A percentile compares a stretch with the other conserved stretches of the same genome.
Evolutionary conservation across 2,113 vertebrate genomes (phyloP).

Genomic region (Zosterops lateralis): DNA sequence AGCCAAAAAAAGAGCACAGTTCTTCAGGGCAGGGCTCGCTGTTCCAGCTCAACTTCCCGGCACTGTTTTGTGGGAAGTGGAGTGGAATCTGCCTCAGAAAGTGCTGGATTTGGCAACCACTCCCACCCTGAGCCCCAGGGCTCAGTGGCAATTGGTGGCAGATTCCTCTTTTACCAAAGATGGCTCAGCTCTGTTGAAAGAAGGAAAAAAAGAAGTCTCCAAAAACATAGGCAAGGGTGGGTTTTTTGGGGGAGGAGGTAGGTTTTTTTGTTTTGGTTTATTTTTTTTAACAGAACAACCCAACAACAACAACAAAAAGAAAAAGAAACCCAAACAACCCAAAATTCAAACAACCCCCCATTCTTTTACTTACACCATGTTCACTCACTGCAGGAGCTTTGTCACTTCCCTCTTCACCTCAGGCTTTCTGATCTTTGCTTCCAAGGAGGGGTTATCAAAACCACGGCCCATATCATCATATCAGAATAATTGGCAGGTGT

Average conservation of each 20-base stretch:
- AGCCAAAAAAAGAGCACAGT: fast-evolving
- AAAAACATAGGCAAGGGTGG: fast-evolving
- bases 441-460: background rate
- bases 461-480: fast-evolving
- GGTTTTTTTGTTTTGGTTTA: background rate
- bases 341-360: background rate
- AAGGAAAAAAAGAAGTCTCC: background rate
- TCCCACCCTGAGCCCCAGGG: fast-evolving
- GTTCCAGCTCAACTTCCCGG: background rate
- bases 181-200: background rate
- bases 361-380: background rate
- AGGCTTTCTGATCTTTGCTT: background rate
- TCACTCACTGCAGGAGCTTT: background rate
- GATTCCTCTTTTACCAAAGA: fast-evolving
- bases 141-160: fast-evolving
- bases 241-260: fast-evolving
- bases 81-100: fast-evolving
- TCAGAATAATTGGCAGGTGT: background rate
- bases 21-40: fast-evolving
- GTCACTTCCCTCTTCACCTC: background rate
- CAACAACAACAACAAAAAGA: no score
- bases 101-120: fast-evolving
- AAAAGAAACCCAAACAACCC: no score
- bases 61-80: fast-evolving
- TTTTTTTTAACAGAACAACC: background rate